phyloP scores from a whole-genome alignment of 2,113 vertebrate species.

The Chitala chitala region DNA sequence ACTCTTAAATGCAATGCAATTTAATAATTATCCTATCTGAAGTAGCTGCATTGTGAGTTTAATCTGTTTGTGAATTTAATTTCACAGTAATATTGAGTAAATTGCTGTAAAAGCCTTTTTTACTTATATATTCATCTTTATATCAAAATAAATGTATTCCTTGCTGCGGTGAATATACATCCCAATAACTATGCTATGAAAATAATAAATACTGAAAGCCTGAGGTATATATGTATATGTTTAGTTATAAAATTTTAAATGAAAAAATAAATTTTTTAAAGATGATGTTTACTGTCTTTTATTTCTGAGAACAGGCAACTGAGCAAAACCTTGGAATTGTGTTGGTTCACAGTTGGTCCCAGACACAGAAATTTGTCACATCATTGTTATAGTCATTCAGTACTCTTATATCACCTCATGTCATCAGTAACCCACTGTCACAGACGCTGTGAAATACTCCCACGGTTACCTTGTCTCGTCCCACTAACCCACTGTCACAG shows the following conservation, averaged over 20 bases:
- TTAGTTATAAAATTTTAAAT: constrained; percentile 28
- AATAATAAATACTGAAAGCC: constrained; percentile 24
- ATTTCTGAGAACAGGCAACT: neutral
- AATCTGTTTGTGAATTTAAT: constrained; percentile 10
- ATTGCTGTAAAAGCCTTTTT: constrained; percentile 25
- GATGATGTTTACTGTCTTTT: neutral
- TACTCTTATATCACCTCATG: neutral
- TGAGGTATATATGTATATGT: constrained; percentile 24
- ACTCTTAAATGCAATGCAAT: constrained; percentile 11
- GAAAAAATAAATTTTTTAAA: constrained; percentile 25
- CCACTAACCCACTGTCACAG: neutral
- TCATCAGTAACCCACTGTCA: neutral
- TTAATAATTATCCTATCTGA: neutral
- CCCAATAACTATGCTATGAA: constrained; percentile 25
- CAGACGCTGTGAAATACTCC: neutral
- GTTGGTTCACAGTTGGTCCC: neutral
- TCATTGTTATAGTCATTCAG: neutral
- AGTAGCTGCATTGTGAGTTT: constrained; percentile 16
- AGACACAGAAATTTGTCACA: neutral
- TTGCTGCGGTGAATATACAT: constrained; percentile 20
- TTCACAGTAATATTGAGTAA: constrained; percentile 16
- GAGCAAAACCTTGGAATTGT: neutral
- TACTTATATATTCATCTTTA: constrained; percentile 24
- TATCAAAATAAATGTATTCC: constrained; percentile 27
- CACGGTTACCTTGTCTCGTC: neutral